Conservation (phyloP, 30 jellyfish, hydroid and myxozoan species). For the Hydra vulgaris region DNA sequence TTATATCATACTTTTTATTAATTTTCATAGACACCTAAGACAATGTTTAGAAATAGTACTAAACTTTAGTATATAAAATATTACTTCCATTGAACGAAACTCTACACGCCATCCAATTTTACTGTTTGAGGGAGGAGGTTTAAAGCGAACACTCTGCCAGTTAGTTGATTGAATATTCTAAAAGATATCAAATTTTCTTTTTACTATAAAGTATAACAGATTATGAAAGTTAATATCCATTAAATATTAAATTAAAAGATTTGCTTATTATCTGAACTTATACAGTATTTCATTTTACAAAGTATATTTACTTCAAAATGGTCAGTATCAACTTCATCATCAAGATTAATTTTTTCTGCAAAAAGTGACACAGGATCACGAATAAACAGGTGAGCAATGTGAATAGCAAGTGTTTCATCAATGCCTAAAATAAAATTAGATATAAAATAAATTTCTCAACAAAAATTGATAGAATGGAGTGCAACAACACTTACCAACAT, state of each 20-base stretch:
- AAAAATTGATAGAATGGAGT: too few relatives aligned
- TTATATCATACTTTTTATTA: too few relatives aligned
- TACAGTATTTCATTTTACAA: background rate
- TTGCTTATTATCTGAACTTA: background rate
- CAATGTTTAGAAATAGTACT: too few relatives aligned
- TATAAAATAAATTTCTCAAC: background rate
- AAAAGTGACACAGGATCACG: conserved; percentile 94
- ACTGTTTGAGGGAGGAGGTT: conserved; percentile 97
- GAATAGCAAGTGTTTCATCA: conserved; percentile 79
- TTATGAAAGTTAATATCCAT: background rate
- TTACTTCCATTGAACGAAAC: conserved; percentile 92
- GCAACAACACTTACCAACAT: too few relatives aligned
- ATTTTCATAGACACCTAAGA: too few relatives aligned
- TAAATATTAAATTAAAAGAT: background rate
- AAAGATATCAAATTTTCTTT: too few relatives aligned
- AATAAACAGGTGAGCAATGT: conserved; percentile 84
- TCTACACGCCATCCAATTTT: conserved; percentile 98
- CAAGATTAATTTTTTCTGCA: conserved; percentile 72
- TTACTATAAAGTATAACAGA: background rate
- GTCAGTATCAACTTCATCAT: conserved; percentile 85
- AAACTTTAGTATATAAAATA: background rate
- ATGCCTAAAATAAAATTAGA: conserved; percentile 34
- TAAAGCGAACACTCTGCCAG: conserved; percentile 95
- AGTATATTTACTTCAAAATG: conserved; percentile 79
- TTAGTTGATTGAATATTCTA: conserved; percentile 94